phyloP scores from a whole-genome alignment of 1,140 invertebrate genomes.

The Dinothrombium tinctorium region DNA sequence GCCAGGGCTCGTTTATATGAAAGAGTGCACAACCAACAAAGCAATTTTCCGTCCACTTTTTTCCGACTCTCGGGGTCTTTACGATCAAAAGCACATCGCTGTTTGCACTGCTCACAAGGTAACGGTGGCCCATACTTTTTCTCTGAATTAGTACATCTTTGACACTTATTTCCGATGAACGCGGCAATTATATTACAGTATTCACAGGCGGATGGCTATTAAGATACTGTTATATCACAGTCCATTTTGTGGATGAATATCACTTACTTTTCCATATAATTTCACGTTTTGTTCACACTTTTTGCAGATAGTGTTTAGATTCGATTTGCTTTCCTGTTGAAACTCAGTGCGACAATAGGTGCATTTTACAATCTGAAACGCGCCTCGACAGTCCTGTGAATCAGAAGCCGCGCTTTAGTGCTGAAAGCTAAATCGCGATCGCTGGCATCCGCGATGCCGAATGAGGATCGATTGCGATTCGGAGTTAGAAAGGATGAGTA shows the following conservation, averaged over 20 bases:
- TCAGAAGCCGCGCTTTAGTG: no score
- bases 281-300: constrained; percentile 88
- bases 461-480: no score
- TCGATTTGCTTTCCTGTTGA: constrained; percentile 75
- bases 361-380: constrained; percentile 82
- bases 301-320: constrained; percentile 72
- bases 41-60: constrained; percentile 76
- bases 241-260: no score
- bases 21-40: constrained; percentile 87
- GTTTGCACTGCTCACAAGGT: constrained; percentile 87
- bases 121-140: constrained; percentile 78
- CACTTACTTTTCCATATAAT: constrained; percentile 41
- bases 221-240: background rate
- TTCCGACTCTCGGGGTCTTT: constrained; percentile 60
- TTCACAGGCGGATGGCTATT: constrained; percentile 43
- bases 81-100: constrained; percentile 85
- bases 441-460: no score
- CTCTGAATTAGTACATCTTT: constrained; percentile 64
- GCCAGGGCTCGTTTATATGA: constrained; percentile 75
- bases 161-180: constrained; percentile 78
- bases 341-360: constrained; percentile 93
- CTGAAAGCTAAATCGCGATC: no score
- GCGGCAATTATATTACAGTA: constrained; percentile 92
- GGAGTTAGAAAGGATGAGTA: no score
- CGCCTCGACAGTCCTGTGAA: constrained; percentile 73